Evolutionary conservation across 2,113 vertebrate species (phyloP).

Genomic region (Pongo pygmaeus): DNA sequence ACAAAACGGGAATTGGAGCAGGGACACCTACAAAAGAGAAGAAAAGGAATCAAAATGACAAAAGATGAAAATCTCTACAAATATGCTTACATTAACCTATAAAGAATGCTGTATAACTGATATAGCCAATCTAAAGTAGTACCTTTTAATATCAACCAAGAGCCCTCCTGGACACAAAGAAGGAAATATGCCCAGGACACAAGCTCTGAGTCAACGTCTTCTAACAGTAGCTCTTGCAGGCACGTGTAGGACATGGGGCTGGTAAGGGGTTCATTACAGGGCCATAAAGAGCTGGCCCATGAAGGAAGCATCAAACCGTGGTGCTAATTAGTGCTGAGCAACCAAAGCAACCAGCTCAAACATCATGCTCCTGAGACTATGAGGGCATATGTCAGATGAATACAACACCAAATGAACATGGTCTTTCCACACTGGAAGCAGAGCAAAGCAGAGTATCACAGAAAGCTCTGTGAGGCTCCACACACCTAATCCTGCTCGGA

Average conservation of each 20-base stretch:
- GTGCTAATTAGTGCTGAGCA: neutral
- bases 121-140: neutral
- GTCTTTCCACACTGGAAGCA: neutral
- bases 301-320: neutral
- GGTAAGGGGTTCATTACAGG: neutral
- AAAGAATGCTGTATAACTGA: neutral
- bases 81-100: neutral
- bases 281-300: neutral
- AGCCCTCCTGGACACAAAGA: neutral
- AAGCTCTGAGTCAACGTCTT: neutral
- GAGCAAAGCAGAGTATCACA: neutral
- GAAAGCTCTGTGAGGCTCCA: neutral
- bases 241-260: neutral
- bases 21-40: slow-evolving; percentile 80
- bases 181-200: neutral
- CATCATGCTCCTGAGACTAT: neutral
- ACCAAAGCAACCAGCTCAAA: neutral
- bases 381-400: neutral
- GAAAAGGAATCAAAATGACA: neutral
- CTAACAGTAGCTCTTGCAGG: neutral
- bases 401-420: too few relatives aligned
- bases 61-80: neutral
- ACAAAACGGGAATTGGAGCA: slow-evolving; percentile 84
- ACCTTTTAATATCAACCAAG: neutral
- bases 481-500: neutral